Evolutionary conservation across 1,140 invertebrate genomes (phyloP), one percentile per base, ranked within the genome.

Genomic region (Platyscapa corneri): DNA sequence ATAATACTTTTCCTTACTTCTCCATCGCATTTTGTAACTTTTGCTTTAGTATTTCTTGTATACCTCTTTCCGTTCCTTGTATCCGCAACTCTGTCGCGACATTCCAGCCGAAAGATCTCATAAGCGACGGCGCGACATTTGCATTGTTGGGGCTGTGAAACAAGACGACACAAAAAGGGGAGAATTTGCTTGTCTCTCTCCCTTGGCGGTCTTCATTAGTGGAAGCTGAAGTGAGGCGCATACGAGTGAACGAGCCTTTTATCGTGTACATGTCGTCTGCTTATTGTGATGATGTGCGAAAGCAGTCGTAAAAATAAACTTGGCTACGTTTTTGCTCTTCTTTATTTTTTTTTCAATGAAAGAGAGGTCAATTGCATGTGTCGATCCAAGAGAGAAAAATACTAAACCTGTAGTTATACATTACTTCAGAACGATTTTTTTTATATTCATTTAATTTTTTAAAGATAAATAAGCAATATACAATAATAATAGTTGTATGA

Each of bases 131-230:
- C 46, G 75, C 30, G 46, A 30, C 53, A 60, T 64, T 27, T 30
- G 37, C 72, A 76, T 83, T 83, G 82, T 83, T 49, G 53, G 27
- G 3, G 27, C 27, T 20, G 70, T 30, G 27, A 53, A 82, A 37
- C 37, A 74, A 74, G 27, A 74, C 37, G 7, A n/a, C 37, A 42
- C 70, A 74, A 74, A 74, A 74, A 30, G 30, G 30, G 82, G 5
- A 16, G 30, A 82, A 64, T 56, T 32, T 64, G 18, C 32, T 37
- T 34, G 32, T 60, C 16, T 37, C 60, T 80, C 78, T 37, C 60
- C 39, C n/a, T 46, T 16, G 23, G 46, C 65, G 64, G 64, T 30
- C 75, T 84, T 84, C 65, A 79, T 84, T 84, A 84, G 75, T n/a
- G 32, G 23, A 32, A 46, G n/a, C 74, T 83, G n/a, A 34, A 83